phyloP scores from a whole-genome alignment of 2,797 vertebrate genomes.

The Nannoperca obscura region DNA sequence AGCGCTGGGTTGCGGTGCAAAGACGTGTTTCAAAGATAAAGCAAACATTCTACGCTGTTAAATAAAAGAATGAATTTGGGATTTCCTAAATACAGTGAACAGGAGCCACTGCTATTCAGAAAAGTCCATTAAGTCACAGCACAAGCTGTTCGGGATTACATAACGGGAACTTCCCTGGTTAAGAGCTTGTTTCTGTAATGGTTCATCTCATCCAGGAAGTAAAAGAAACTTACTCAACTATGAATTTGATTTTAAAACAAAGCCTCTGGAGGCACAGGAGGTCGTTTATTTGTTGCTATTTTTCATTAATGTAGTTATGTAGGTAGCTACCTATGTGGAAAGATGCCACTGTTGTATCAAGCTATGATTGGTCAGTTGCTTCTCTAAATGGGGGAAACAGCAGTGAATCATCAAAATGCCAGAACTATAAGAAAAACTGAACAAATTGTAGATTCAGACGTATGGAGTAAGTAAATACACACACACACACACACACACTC shows the following conservation, averaged over 20 bases:
- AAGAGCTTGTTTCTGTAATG: constrained; percentile 50
- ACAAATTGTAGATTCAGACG: too few species aligned
- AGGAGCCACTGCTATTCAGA: constrained; percentile 27
- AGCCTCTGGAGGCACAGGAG: too few species aligned
- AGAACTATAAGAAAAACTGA: background rate
- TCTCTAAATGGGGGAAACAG: background rate
- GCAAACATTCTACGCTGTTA: constrained; percentile 19
- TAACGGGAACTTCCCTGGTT: constrained; percentile 26
- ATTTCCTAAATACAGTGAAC: constrained; percentile 29
- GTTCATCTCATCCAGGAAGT: constrained; percentile 39
- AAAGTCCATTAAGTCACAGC: constrained; percentile 34
- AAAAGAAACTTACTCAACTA: constrained; percentile 30
- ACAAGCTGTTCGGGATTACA: constrained; percentile 30
- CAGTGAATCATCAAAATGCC: background rate
- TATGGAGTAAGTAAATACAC: too few species aligned
- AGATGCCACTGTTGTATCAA: too few species aligned
- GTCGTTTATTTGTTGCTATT: background rate
- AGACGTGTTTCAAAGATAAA: background rate
- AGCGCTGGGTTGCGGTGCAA: background rate
- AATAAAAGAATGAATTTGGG: constrained; percentile 52
- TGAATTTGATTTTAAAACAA: too few species aligned
- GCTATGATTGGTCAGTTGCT: background rate
- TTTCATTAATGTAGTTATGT: background rate
- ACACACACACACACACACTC: too few species aligned
- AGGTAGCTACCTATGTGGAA: background rate